phyloP scores from a whole-genome alignment of 2,113 vertebrate genomes.

The Amblyornis subalaris region DNA sequence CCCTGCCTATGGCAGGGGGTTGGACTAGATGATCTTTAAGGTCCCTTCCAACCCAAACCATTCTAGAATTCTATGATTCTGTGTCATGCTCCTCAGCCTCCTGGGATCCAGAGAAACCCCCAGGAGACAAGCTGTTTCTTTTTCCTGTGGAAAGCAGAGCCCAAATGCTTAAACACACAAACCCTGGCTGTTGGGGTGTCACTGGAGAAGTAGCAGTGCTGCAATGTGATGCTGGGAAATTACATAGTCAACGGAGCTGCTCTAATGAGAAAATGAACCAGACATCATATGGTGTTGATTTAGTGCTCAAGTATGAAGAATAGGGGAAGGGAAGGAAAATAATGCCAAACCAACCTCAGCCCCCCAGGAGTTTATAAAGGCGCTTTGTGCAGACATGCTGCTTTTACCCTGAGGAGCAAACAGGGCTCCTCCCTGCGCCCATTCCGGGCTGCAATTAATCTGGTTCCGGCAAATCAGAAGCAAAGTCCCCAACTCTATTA shows the following conservation, averaged over 20 bases:
- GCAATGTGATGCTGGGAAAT: neutral
- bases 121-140: neutral
- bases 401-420: neutral
- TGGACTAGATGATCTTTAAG: neutral
- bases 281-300: conserved; percentile 13
- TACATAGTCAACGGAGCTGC: fast-evolving
- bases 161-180: neutral
- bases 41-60: neutral
- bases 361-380: neutral
- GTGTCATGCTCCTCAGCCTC: fast-evolving
- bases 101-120: neutral
- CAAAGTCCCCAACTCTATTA: neutral
- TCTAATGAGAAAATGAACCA: neutral
- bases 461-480: neutral
- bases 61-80: neutral
- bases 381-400: neutral
- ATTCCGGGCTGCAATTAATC: neutral
- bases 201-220: neutral
- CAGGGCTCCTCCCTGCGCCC: fast-evolving
- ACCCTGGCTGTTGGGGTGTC: fast-evolving
- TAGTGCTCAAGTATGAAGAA: neutral
- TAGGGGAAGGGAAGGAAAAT: neutral
- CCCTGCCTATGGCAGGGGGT: neutral
- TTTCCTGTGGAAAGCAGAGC: neutral
- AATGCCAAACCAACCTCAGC: neutral